phyloP scores from a whole-genome alignment of 1,140 invertebrate genomes.

The Hylaeus volcanicus region DNA sequence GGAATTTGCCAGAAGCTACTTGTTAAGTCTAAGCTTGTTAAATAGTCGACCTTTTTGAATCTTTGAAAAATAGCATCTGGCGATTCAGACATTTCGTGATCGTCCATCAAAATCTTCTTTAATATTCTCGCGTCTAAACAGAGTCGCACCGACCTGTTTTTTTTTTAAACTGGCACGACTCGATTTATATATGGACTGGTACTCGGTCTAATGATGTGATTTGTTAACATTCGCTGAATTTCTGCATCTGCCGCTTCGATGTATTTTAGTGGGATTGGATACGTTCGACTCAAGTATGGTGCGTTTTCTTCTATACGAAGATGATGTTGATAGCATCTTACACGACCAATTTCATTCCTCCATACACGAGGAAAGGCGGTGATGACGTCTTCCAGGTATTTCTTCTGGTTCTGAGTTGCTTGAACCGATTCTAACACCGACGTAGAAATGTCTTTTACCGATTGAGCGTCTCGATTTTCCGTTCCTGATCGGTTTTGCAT shows the following conservation, averaged over 20 bases:
- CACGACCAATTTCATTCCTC: not conserved
- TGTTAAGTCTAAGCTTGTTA: not conserved
- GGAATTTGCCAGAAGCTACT: not conserved
- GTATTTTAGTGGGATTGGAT: not conserved
- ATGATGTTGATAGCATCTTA: not conserved
- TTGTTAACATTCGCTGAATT: not conserved
- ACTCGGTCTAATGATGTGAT: not conserved
- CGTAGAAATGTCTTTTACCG: too few relatives aligned
- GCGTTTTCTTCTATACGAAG: not conserved
- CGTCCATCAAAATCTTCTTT: not conserved
- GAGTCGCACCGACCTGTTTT: not conserved
- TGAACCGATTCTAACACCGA: too few relatives aligned
- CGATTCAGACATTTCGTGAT: not conserved
- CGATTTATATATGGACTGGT: not conserved
- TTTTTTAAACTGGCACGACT: not conserved
- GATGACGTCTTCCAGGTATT: too few relatives aligned
- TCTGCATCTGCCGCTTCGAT: not conserved
- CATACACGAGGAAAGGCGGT: not conserved
- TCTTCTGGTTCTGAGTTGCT: too few relatives aligned
- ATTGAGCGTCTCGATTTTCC: too few relatives aligned
- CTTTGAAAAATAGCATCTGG: not conserved
- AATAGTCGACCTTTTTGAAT: not conserved
- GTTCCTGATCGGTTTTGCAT: too few relatives aligned
- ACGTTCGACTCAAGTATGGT: not conserved
- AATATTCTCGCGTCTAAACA: not conserved